These are phyloP conservation scores for Diplogasteroides magnus DNA, from an alignment of 1,140 invertebrate species.

Conservation along the genomic window DNA sequence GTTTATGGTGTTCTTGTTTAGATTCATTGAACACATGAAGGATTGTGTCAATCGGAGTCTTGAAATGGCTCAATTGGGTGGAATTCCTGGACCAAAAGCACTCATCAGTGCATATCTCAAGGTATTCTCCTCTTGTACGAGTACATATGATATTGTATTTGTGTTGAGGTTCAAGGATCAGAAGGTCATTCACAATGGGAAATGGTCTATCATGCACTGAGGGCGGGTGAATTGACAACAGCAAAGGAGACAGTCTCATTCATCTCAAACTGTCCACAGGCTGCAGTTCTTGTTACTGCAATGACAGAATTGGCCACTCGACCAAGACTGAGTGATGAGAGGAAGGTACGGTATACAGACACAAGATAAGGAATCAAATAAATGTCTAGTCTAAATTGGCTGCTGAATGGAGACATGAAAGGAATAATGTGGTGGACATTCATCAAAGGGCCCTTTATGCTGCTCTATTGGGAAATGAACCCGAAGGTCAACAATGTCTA, in stretches of 20 bases:
- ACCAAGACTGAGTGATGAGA: neutral
- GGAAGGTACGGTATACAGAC: neutral
- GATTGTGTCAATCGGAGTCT: constrained; percentile 17
- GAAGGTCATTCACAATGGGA: neutral
- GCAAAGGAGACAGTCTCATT: neutral
- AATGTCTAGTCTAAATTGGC: no score
- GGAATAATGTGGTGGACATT: no score
- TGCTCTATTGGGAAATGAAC: no score
- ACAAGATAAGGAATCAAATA: no score
- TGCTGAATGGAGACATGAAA: no score
- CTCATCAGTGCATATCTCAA: constrained; percentile 23
- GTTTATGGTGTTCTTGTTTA: no score
- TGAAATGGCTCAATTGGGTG: constrained; percentile 18
- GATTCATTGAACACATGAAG: constrained; percentile 21
- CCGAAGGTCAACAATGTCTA: no score
- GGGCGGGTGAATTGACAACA: neutral
- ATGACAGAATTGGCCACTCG: neutral
- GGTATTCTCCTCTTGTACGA: neutral
- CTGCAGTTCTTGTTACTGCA: neutral
- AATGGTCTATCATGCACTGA: neutral
- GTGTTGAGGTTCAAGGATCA: neutral
- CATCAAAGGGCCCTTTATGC: no score
- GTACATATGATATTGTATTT: neutral
- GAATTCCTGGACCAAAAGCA: constrained; percentile 11
- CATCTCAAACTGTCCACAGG: neutral